Evolutionary conservation across 2,113 vertebrate genomes (phyloP).

Genomic region (Mola mola): DNA sequence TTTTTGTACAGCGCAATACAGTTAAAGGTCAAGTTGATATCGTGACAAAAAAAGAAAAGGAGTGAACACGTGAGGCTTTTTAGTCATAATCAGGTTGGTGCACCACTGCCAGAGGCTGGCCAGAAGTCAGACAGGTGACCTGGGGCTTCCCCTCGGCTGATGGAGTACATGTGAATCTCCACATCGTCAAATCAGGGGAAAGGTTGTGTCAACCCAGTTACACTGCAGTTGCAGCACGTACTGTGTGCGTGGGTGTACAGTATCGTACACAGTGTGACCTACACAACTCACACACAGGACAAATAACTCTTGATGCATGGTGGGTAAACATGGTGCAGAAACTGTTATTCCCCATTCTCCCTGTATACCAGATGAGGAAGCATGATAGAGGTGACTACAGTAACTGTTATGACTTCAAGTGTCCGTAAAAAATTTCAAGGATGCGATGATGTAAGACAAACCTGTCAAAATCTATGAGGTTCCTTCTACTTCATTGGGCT

Average conservation of each 20-base stretch:
- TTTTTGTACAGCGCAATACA: neutral
- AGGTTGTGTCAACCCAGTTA: slow-evolving; percentile 38
- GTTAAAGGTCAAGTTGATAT: slow-evolving; percentile 2
- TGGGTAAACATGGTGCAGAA: too few relatives aligned
- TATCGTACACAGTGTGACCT: neutral
- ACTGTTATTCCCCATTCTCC: too few relatives aligned
- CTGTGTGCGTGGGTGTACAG: neutral
- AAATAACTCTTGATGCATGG: neutral
- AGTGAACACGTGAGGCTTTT: neutral
- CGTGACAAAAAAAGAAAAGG: neutral
- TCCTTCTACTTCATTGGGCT: too few relatives aligned
- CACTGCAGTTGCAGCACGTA: neutral
- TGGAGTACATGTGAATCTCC: slow-evolving; percentile 7
- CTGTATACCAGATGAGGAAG: too few relatives aligned
- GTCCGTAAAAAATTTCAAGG: too few relatives aligned
- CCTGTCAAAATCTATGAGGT: too few relatives aligned
- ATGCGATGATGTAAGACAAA: too few relatives aligned
- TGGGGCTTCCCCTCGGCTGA: neutral
- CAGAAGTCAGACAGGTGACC: slow-evolving; percentile 1
- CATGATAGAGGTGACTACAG: too few relatives aligned
- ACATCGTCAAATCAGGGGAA: slow-evolving; percentile 41
- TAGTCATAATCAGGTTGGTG: neutral
- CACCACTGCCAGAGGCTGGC: neutral
- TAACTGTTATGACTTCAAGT: too few relatives aligned
- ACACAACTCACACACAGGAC: neutral